phyloP scores from a whole-genome alignment of 2,113 vertebrate genomes.

The Rhinolophus ferrumequinum region DNA sequence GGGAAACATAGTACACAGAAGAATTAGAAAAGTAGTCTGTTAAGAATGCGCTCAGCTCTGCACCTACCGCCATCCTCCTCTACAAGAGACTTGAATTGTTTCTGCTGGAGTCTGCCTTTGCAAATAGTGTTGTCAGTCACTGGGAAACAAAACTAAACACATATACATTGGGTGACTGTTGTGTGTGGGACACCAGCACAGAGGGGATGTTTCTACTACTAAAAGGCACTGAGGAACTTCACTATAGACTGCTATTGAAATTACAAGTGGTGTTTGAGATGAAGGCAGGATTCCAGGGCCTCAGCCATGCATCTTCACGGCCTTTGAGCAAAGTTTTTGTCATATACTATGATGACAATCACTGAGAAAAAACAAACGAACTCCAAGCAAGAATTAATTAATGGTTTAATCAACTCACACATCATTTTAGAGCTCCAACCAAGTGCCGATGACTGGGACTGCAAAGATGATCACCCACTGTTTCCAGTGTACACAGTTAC shows the following conservation, averaged over 20 bases:
- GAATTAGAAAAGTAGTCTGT: neutral
- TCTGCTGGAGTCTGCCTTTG: neutral
- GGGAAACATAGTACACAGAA: neutral
- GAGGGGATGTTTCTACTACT: neutral
- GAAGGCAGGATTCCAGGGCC: neutral
- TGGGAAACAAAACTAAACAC: slow-evolving; percentile 10
- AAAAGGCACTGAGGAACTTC: neutral
- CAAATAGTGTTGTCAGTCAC: neutral
- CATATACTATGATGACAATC: neutral
- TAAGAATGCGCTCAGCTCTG: neutral
- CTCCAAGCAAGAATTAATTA: slow-evolving; percentile 52
- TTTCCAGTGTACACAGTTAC: neutral
- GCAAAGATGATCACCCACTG: neutral
- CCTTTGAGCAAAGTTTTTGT: neutral
- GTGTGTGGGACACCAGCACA: neutral
- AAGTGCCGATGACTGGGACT: neutral
- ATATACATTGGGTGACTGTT: neutral
- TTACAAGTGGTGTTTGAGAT: neutral
- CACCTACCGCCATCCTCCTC: neutral
- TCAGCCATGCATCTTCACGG: neutral
- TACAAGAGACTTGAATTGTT: neutral
- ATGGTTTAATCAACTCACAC: slow-evolving; percentile 49
- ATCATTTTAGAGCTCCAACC: slow-evolving; percentile 15
- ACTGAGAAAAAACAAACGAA: neutral
- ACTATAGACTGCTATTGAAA: neutral